A percentile compares a stretch with the other conserved stretches of the same genome.
phyloP scores from a whole-genome alignment of 2,113 vertebrate species.

The Pseudois nayaur region DNA sequence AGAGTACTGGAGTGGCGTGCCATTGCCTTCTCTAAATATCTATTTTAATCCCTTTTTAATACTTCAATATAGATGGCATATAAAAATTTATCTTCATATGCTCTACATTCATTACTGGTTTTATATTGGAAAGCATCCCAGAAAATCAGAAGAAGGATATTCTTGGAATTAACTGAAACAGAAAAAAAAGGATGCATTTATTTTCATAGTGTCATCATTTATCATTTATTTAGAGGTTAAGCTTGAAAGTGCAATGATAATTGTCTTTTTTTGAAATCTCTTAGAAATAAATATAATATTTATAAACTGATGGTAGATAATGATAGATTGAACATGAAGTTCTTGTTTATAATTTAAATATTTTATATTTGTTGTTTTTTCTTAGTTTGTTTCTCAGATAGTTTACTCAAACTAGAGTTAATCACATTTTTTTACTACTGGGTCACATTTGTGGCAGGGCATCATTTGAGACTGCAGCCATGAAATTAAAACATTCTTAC shows the following conservation, averaged over 20 bases:
- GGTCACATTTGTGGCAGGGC: neutral
- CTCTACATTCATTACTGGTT: conserved; percentile 13
- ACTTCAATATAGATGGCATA: neutral
- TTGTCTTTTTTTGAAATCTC: neutral
- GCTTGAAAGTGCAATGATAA: neutral
- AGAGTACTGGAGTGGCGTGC: no score
- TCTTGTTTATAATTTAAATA: neutral
- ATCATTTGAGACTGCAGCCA: neutral
- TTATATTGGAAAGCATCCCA: neutral
- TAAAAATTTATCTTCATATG: neutral
- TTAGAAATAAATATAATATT: neutral
- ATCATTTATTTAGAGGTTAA: neutral
- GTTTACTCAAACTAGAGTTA: neutral
- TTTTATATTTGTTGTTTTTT: neutral
- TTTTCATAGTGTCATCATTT: neutral
- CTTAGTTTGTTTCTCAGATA: neutral
- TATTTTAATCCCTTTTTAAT: neutral
- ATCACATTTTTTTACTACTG: neutral
- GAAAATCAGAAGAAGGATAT: neutral
- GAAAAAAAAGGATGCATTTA: neutral
- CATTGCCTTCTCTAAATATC: neutral
- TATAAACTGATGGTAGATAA: neutral
- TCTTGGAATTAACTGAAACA: neutral
- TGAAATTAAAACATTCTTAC: neutral
- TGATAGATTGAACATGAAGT: neutral